These are phyloP conservation scores for Helicolenus hilgendorfi DNA, from an alignment of 2,797 vertebrate genomes.

Conservation along the genomic window DNA sequence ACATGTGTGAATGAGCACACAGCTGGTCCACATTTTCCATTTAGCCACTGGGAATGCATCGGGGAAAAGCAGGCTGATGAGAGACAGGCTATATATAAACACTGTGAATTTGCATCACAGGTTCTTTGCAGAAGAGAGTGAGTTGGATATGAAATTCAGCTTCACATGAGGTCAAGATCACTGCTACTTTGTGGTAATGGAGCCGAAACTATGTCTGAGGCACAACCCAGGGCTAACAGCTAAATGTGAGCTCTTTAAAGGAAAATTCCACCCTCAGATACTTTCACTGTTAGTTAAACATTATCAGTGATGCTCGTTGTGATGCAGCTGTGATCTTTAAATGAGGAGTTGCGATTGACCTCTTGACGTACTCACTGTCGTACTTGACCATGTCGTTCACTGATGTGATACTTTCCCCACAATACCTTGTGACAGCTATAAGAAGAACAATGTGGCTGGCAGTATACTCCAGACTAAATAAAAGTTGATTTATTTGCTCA, in stretches of 20 bases:
- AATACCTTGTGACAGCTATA: neutral
- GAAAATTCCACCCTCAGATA: conserved; percentile 52
- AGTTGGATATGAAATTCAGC: conserved; percentile 55
- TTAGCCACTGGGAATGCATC: conserved; percentile 83
- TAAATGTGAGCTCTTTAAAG: conserved; percentile 63
- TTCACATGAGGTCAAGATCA: conserved; percentile 77
- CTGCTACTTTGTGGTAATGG: conserved; percentile 40
- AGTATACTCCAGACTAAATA: neutral
- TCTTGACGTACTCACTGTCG: neutral
- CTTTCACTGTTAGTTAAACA: neutral
- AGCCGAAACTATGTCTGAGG: conserved; percentile 41
- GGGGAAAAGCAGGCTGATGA: conserved; percentile 86
- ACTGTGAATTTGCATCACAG: conserved; percentile 81
- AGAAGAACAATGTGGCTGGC: neutral
- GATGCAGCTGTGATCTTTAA: neutral
- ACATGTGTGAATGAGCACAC: conserved; percentile 82
- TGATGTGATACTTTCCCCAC: neutral
- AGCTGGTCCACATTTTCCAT: conserved; percentile 86
- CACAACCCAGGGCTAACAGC: conserved; percentile 45
- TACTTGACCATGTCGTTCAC: neutral
- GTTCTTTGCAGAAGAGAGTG: conserved; percentile 67
- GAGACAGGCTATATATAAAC: conserved; percentile 85
- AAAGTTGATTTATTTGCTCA: neutral
- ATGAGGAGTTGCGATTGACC: neutral
- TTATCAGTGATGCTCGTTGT: neutral